Percentiles rank a stretch among this genome's conserved stretches.
Conservation (phyloP, 2,888 invertebrate species). For the Neocrepidodera transversa region DNA sequence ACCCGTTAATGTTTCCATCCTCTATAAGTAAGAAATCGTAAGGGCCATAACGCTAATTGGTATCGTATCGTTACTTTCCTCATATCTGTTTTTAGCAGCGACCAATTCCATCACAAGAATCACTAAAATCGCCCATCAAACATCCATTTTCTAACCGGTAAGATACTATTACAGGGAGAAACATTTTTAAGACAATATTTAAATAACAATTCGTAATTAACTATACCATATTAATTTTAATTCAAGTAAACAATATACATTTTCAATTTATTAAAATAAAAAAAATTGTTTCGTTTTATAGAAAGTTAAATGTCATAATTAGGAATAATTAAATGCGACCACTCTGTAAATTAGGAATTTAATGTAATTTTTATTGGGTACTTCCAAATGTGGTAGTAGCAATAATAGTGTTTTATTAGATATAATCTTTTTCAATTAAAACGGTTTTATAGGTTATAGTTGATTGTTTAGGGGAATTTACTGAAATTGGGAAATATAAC, state of each 20-base stretch:
- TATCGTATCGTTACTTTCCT: slow-evolving; percentile 51
- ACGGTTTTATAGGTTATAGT: slow-evolving; percentile 23
- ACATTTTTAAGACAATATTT: not conserved
- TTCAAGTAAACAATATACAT: not conserved
- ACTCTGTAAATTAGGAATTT: slow-evolving; percentile 15
- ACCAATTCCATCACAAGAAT: slow-evolving; percentile 46
- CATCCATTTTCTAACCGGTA: slow-evolving; percentile 33
- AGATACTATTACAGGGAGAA: slow-evolving; percentile 25
- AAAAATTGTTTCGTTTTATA: not conserved
- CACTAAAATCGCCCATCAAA: slow-evolving; percentile 55
- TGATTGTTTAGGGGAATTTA: slow-evolving; percentile 16
- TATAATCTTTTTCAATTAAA: slow-evolving; percentile 32
- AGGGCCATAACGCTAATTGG: slow-evolving; percentile 54
- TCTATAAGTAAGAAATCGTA: slow-evolving; percentile 34
- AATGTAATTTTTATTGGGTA: slow-evolving; percentile 25
- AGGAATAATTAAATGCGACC: not conserved
- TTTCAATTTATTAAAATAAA: not conserved
- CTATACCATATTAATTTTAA: too few relatives aligned
- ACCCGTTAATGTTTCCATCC: slow-evolving; percentile 31
- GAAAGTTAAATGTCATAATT: not conserved
- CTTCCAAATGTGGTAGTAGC: slow-evolving; percentile 15
- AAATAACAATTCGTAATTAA: too few relatives aligned
- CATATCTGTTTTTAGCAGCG: slow-evolving; percentile 53
- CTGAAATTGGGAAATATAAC: too few relatives aligned
- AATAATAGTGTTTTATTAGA: slow-evolving; percentile 22